Evolutionary conservation across 2,797 vertebrate species (phyloP), one percentile per base, ranked within the genome.

Genomic region (Spondyliosoma cantharus): DNA sequence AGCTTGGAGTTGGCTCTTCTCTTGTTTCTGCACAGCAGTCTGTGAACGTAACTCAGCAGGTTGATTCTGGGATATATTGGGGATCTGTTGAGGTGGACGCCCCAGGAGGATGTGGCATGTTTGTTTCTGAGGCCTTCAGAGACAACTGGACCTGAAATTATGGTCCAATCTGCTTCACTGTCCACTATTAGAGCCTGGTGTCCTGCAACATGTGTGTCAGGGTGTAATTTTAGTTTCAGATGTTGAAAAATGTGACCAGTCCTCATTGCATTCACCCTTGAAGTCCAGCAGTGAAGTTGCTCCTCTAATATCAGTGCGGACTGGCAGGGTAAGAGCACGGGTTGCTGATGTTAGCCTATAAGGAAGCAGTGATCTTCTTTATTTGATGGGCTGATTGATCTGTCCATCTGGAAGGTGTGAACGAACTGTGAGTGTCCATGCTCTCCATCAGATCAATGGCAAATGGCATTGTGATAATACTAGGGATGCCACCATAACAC

Each of bases 1-100:
- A 78, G 84, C 15, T 4, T 74, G 81, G 29, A 4, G 45, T 66
- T 62, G 5, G 14, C 57, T 50, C 48, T 53, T 67, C 60, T 76
- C 73, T 74, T 16, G 3, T 80, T 76, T 59, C 52, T 27, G 50
- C 61, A 56, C 64, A 50, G 54, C 29, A 17, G 63, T 57, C 20
- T 25, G 72, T 42, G 76, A 82, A 42, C 29, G 29, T 29, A 45
- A 54, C 78, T 7, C 76, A 50, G 79, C 62, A 2, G 82, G 81
- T 7, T 0, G 54, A 42, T 59, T 80, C 58, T 72, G 75, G 60
- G 80, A 70, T 85, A 85, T 86, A 84, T 83, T 61, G 49, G 56
- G 74, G 45, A 27, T 72, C 5, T 78, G 50, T 50, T 45, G 2
- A 27, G 74, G 49, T 48, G 58, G 52, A 61, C 37, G 5, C 42